phyloP scores from a whole-genome alignment of 2,113 vertebrate species.

The Podilymbus podiceps region DNA sequence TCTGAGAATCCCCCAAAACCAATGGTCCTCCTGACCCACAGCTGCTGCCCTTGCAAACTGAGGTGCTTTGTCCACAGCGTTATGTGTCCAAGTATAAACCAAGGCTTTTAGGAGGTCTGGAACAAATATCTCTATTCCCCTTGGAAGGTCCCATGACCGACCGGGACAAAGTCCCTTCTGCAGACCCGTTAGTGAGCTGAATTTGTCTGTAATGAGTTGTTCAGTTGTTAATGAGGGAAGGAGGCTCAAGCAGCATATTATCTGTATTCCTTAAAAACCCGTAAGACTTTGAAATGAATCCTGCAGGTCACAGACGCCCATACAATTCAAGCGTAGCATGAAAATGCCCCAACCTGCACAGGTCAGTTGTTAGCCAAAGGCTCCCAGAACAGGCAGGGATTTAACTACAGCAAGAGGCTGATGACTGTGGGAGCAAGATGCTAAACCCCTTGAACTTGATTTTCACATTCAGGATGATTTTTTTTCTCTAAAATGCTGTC shows the following conservation, averaged over 20 bases:
- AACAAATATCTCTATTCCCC: neutral
- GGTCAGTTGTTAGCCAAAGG: neutral
- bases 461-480: neutral
- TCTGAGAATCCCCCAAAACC: neutral
- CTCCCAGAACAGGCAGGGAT: neutral
- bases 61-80: neutral
- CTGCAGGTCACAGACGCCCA: neutral
- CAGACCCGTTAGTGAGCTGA: neutral
- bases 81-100: neutral
- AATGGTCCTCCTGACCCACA: neutral
- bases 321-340: neutral
- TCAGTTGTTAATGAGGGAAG: neutral
- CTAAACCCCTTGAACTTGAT: neutral
- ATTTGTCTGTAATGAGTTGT: neutral
- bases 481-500: fast-evolving
- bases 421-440: neutral
- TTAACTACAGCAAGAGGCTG: neutral
- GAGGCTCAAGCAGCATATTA: neutral
- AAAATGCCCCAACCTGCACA: neutral
- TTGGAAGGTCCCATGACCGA: neutral
- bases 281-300: neutral
- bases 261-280: neutral
- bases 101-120: neutral
- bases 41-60: neutral
- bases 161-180: neutral